Percentiles rank a stretch among this genome's conserved stretches.
Evolutionary conservation across 2,797 vertebrate genomes (phyloP).

Genomic region (Sebastes dallii): DNA sequence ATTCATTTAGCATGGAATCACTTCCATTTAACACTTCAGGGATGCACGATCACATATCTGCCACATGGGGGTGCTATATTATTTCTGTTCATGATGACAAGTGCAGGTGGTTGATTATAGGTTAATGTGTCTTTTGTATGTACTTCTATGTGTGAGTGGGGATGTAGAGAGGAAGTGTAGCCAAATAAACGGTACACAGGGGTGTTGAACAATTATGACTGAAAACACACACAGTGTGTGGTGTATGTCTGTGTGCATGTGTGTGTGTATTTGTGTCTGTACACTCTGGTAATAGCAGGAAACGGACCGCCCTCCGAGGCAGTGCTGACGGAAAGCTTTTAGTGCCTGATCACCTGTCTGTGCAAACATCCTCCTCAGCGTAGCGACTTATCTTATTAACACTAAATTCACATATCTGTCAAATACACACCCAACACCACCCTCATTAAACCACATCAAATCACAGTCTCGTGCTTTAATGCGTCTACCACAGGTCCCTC

Average conservation of each 20-base stretch:
- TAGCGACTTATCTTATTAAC: conserved; percentile 28
- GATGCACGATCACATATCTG: conserved; percentile 28
- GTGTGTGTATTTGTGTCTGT: conserved; percentile 7
- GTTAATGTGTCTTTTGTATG: not conserved
- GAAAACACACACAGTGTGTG: conserved; percentile 1
- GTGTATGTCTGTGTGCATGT: not conserved
- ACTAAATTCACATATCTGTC: conserved; percentile 9
- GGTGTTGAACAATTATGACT: conserved; percentile 5
- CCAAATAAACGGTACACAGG: not conserved
- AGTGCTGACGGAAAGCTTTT: conserved; percentile 68
- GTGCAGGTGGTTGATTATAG: conserved; percentile 14
- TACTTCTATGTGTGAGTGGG: not conserved
- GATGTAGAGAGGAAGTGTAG: not conserved
- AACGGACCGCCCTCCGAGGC: conserved; percentile 65
- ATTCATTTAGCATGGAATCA: not conserved
- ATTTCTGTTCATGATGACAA: conserved; percentile 26
- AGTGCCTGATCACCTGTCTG: conserved; percentile 69
- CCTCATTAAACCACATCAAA: not conserved
- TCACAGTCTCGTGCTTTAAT: not conserved
- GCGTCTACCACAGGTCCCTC: not conserved
- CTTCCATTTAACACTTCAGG: not conserved
- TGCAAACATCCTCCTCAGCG: conserved; percentile 64
- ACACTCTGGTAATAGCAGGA: conserved; percentile 63
- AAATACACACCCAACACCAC: not conserved
- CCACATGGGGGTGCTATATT: conserved; percentile 47